Evolutionary conservation across 2,113 vertebrate species (phyloP).

Genomic region (Pachypanchax playfairii): DNA sequence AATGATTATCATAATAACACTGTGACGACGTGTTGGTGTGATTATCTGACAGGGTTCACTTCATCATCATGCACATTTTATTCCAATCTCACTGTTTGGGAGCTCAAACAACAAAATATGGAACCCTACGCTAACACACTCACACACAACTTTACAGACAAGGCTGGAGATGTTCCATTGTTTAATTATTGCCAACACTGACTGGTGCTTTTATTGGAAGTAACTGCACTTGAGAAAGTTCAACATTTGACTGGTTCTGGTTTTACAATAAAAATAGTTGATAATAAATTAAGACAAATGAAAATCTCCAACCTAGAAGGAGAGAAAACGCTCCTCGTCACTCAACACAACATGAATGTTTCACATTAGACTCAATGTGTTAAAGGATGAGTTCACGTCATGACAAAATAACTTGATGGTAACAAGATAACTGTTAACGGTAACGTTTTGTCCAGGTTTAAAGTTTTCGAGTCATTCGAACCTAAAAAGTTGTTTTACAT

Average conservation of each 20-base stretch:
- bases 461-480: too few species aligned
- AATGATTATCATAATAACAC: conserved; percentile 42
- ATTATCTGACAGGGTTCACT: conserved; percentile 14
- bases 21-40: conserved; percentile 49
- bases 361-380: conserved; percentile 61
- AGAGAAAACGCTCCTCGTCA: not conserved
- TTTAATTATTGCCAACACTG: not conserved
- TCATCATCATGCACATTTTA: conserved; percentile 3
- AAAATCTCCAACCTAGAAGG: not conserved
- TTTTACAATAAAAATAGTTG: not conserved
- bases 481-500: too few species aligned
- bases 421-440: too few species aligned
- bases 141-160: conserved; percentile 16
- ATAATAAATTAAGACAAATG: conserved; percentile 10
- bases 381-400: conserved; percentile 23
- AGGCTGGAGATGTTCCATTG: conserved; percentile 7
- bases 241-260: not conserved
- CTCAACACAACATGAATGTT: conserved; percentile 17
- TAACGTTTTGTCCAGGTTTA: conserved; percentile 17
- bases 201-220: not conserved
- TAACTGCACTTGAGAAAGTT: not conserved
- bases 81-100: too few species aligned
- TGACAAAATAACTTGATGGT: too few species aligned
- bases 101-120: conserved; percentile 42
- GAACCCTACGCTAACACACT: conserved; percentile 47